Percentiles rank a stretch among this genome's conserved stretches.
Conservation (phyloP, 2,888 invertebrate species). For the Plagiodera versicolora region DNA sequence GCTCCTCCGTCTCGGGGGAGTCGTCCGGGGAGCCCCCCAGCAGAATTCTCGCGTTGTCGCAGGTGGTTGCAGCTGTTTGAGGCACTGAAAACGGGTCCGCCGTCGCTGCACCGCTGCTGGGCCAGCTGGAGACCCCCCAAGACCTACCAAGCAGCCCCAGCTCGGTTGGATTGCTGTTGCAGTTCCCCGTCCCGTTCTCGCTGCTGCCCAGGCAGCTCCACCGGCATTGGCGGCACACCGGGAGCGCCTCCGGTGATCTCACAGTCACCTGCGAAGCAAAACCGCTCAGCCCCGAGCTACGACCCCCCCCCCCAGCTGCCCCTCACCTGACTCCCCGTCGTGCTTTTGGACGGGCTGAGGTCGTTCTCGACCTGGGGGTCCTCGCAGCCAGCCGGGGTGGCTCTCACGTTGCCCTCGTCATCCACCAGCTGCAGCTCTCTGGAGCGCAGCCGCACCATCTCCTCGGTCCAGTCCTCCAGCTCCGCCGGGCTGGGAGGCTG, state of each 20-base stretch:
- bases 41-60: no score
- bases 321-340: slow-evolving; percentile 74
- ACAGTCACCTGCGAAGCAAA: slow-evolving; percentile 71
- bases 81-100: slow-evolving; percentile 58
- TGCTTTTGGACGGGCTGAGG: slow-evolving; percentile 72
- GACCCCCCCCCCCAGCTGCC: background rate
- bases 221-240: slow-evolving; percentile 77
- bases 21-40: slow-evolving; percentile 70
- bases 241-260: slow-evolving; percentile 72
- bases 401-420: slow-evolving; percentile 47
- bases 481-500: slow-evolving; percentile 42
- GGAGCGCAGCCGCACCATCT: slow-evolving; percentile 70
- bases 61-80: no score
- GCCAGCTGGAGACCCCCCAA: no score
- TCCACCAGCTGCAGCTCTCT: slow-evolving; percentile 67
- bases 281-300: background rate
- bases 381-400: no score
- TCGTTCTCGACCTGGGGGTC: no score
- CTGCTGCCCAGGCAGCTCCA: slow-evolving; percentile 67
- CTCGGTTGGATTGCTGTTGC: slow-evolving; percentile 25
- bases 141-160: no score
- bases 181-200: slow-evolving; percentile 38
- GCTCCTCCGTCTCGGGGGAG: slow-evolving; percentile 72
- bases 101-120: slow-evolving; percentile 60
- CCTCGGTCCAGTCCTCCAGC: slow-evolving; percentile 70